Conservation (phyloP, 2,888 invertebrate species). For the Automeris io region DNA sequence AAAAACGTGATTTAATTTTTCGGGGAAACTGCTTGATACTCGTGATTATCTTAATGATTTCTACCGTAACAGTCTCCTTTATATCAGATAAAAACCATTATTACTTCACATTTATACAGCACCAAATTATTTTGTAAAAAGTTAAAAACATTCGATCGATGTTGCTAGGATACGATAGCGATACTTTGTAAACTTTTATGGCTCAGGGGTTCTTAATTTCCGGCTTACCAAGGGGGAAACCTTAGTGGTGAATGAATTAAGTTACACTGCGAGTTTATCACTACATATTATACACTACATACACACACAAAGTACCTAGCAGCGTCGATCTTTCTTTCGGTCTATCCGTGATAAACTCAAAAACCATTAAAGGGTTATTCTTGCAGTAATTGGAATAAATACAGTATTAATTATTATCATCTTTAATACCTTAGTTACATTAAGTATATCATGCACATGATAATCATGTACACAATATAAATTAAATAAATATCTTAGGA, state of each 20-base stretch:
- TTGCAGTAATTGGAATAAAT: no score
- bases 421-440: no score
- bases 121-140: neutral
- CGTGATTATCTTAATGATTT: slow-evolving; percentile 15
- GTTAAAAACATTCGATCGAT: slow-evolving; percentile 41
- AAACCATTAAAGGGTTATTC: no score
- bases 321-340: no score
- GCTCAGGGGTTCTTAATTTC: slow-evolving; percentile 61
- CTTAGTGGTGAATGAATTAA: slow-evolving; percentile 23
- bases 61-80: neutral
- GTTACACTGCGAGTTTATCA: slow-evolving; percentile 16
- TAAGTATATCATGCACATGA: no score
- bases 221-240: slow-evolving; percentile 54
- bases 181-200: slow-evolving; percentile 39
- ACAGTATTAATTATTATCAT: no score
- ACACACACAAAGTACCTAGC: no score
- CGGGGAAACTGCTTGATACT: slow-evolving; percentile 10
- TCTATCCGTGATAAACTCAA: no score
- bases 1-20: slow-evolving; percentile 15
- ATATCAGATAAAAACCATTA: neutral
- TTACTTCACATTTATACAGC: neutral
- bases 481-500: no score
- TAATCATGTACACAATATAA: no score
- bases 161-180: slow-evolving; percentile 61
- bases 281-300: no score